Evolutionary conservation across 2,888 invertebrate genomes (phyloP).

Genomic region (Lithosia quadra): DNA sequence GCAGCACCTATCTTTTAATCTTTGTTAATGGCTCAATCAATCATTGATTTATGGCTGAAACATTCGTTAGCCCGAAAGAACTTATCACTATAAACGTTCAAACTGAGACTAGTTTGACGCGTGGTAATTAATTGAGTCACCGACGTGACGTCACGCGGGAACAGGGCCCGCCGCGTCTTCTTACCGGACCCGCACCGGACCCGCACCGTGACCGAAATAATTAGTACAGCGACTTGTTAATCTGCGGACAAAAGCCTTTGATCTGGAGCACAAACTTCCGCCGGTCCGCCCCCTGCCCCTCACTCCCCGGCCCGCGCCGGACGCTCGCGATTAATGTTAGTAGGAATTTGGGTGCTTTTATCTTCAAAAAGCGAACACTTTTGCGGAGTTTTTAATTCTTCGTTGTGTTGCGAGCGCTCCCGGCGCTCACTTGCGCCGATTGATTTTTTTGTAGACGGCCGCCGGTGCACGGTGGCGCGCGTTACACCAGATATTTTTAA

Average conservation of each 20-base stretch:
- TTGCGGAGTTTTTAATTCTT: slow-evolving; percentile 43
- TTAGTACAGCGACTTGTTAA: slow-evolving; percentile 69
- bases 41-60: no score
- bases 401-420: slow-evolving; percentile 18
- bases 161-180: background rate
- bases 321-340: slow-evolving; percentile 51
- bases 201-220: slow-evolving; percentile 51
- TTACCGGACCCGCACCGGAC: slow-evolving; percentile 8
- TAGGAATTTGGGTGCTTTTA: slow-evolving; percentile 60
- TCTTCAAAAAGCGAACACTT: slow-evolving; percentile 60
- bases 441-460: slow-evolving; percentile 24
- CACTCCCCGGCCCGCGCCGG: slow-evolving; percentile 12
- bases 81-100: background rate
- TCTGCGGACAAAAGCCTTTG: slow-evolving; percentile 76
- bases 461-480: no score
- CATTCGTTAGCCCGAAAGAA: background rate
- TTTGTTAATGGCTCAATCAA: background rate
- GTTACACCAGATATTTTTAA: slow-evolving; percentile 13
- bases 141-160: background rate
- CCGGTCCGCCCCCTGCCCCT: slow-evolving; percentile 16
- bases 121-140: background rate
- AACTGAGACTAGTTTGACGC: background rate
- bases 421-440: slow-evolving; percentile 26
- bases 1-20: no score
- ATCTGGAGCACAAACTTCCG: slow-evolving; percentile 68